Base-by-base conservation (phyloP, 2,113 vertebrate species). In the Psophia crepitans region DNA sequence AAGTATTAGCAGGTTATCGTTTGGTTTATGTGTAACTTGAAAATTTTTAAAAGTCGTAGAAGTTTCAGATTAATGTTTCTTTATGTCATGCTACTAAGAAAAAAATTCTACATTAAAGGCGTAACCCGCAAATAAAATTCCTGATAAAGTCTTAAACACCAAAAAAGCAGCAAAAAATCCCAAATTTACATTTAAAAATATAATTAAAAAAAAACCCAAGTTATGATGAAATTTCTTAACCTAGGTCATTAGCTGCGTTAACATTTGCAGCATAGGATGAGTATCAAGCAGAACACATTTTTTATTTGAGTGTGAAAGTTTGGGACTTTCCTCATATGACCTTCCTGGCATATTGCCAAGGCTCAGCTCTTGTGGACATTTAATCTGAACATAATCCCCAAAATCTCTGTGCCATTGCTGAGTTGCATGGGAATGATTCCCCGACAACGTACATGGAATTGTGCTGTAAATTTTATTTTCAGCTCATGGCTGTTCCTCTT, bases 301-400 rank as follows among this genome's bases (percentile, higher is more conserved):
- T 90, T 76, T 46, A 90, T 87, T 63, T 74, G 82, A 83, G 43
- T 68, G 35, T 37, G 66, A 66, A 96, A 95, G 58, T 94, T 65
- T 53, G 27, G 46, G 65, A 61, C n/a, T 92, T 91, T 85, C 93
- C 92, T 97, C 80, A 92, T 79, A 93, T 87, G 91, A 93, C 68
- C 88, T 80, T 84, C 32, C 22, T 78, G 83, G 88, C 91, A 9
- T 7, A 22, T 17, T 43, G 69, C 90, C 93, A 90, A 68, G n/a
- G 35, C 49, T 37, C 63, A 43, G 53, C 77, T 90, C 86, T 76
- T 90, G 81, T 66, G 79, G 94, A 92, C 93, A 96, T 95, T 95
- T 97, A 96, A 97, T 97, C 97, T 93, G 74, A 79, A 24, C 71
- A 78, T 91, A 85, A 94, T 96, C 87, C 93, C 89, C 21, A 12